Base-by-base conservation (phyloP, 1,140 invertebrate genomes). In the Pseudomyrmex flavicornis region DNA sequence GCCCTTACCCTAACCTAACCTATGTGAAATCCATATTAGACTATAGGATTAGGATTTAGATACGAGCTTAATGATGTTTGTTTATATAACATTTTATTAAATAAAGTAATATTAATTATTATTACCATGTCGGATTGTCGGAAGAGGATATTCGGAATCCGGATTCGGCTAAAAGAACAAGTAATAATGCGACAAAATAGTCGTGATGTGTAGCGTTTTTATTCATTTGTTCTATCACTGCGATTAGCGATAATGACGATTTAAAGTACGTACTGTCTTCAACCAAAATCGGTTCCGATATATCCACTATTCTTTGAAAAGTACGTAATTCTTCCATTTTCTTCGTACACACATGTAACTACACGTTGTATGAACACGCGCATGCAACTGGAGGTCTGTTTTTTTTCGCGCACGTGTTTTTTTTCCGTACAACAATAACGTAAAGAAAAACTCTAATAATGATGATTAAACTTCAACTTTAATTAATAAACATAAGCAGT, bases 91-190 rank as follows among this genome's bases (percentile, higher is more conserved):
- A n/a, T n/a, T 26, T 46, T 50, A 8, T 35, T 5, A 35, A 35
- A 35, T 5, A 5, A 5, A 35, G 61, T 8, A 69, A 8, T 46
- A 1, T 22, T 22, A 5, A n/a, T 65, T 13, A 9, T 65, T 13
- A 9, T 50, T 79, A 69, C 65, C 17, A 15, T 48, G 48, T 58
- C 1, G 10, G 2, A 48, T 13, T 58, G 13, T 69, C 20, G 13
- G 63, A 46, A 22, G 54, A 48, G 2, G 62, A 70, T 7, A 87
- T 9, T 8, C 74, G 58, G 85, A 91, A 92, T 63, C 89, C 91
- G 48, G 54, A 84, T 70, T 93, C 92, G 4, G 83, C 68, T 79
- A 92, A 88, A 0, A 93, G 17, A 9, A 92, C 82, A 46, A 92
- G 90, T 7, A 90, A 61, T 48, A 93, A 66, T 8, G 89, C 89